These are phyloP conservation scores for Tapirus indicus DNA, from an alignment of 2,797 vertebrate genomes.

Conservation along the genomic window DNA sequence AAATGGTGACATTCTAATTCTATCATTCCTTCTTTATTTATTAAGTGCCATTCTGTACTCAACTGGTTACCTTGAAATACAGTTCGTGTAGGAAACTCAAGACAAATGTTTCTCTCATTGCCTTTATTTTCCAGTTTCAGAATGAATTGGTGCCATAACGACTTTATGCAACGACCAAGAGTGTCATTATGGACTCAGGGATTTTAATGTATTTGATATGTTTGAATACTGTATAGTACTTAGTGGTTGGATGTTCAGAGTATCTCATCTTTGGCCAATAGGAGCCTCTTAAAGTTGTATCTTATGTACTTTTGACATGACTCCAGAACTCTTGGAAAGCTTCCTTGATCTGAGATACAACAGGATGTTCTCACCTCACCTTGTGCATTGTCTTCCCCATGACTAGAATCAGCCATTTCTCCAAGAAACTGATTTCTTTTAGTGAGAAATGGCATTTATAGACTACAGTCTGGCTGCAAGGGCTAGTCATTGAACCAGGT, in stretches of 20 bases:
- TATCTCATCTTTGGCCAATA: background rate
- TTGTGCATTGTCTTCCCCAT: background rate
- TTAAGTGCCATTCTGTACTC: background rate
- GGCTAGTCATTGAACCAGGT: background rate
- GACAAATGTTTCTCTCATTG: background rate
- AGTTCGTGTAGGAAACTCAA: background rate
- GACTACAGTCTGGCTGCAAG: background rate
- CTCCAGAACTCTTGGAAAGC: background rate
- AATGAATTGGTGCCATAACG: background rate
- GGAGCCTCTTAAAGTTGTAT: background rate
- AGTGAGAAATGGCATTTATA: background rate
- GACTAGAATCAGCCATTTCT: background rate
- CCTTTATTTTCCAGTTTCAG: background rate
- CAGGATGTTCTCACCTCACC: background rate
- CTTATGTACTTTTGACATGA: background rate
- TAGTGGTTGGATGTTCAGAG: background rate
- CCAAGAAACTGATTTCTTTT: background rate
- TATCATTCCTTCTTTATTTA: background rate
- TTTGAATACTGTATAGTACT: background rate
- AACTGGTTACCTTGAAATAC: background rate
- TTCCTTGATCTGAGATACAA: background rate
- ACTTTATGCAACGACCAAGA: background rate
- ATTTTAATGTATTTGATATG: background rate
- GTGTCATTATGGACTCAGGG: background rate
- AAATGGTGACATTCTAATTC: background rate